phyloP scores from a whole-genome alignment of 1,140 invertebrate genomes.

The Andricus grossulariae region DNA sequence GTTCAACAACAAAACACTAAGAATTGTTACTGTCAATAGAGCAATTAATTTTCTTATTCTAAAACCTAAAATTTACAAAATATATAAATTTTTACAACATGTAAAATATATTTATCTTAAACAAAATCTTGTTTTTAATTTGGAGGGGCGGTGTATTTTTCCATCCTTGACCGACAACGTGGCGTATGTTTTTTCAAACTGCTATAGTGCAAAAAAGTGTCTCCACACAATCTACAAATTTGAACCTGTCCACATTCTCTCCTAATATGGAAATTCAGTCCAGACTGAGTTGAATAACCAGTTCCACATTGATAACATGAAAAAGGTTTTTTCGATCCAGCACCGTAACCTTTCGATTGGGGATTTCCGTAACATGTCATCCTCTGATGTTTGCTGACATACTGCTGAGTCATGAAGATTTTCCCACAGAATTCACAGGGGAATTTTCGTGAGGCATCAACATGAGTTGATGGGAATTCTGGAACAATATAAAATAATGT shows the following conservation, averaged over 20 bases:
- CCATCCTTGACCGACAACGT: background rate
- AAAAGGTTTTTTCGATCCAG: background rate
- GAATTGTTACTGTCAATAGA: too few species aligned
- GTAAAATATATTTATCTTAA: too few species aligned
- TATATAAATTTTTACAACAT: too few species aligned
- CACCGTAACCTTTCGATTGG: background rate
- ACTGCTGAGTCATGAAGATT: background rate
- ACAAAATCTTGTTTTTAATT: too few species aligned
- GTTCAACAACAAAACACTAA: too few species aligned
- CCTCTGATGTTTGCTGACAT: background rate
- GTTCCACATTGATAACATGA: background rate
- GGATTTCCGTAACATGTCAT: background rate
- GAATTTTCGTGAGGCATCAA: background rate
- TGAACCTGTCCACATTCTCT: slow-evolving; percentile 5
- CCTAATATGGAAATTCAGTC: background rate
- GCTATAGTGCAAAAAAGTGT: slow-evolving; percentile 4
- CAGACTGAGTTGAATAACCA: background rate
- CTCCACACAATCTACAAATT: background rate
- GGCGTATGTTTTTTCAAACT: background rate
- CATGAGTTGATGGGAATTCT: background rate
- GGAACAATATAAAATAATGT: background rate
- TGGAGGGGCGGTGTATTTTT: background rate
- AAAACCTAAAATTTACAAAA: too few species aligned
- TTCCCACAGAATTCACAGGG: background rate
- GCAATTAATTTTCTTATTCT: too few species aligned